Conservation (phyloP, 1,140 invertebrate species). For the Sycobia sp. region DNA sequence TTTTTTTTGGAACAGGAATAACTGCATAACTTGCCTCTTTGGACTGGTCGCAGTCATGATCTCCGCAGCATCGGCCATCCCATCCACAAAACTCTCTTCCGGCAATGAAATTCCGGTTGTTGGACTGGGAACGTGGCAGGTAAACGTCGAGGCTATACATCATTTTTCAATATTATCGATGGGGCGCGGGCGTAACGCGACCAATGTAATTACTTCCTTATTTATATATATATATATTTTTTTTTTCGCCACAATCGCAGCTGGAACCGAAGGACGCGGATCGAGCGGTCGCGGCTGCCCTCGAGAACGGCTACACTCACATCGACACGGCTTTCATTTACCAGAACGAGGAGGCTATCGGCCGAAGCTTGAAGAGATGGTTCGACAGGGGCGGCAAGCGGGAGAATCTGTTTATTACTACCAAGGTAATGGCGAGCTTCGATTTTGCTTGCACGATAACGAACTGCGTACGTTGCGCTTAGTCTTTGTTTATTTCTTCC, state of each 20-base stretch:
- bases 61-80: too few relatives aligned
- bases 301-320: conserved; percentile 73
- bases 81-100: conserved; percentile 52
- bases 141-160: too few relatives aligned
- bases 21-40: too few relatives aligned
- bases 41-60: too few relatives aligned
- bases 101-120: conserved; percentile 72
- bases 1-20: too few relatives aligned
- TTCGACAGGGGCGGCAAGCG: conserved; percentile 72
- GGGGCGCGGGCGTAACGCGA: too few relatives aligned
- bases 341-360: conserved; percentile 81
- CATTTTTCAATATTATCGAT: too few relatives aligned
- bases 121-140: conserved; percentile 82
- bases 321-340: conserved; percentile 85
- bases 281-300: conserved; percentile 68
- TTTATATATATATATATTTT: not conserved
- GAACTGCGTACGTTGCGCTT: too few relatives aligned
- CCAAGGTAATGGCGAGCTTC: too few relatives aligned
- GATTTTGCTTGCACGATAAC: too few relatives aligned
- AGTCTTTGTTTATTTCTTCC: too few relatives aligned
- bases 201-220: too few relatives aligned
- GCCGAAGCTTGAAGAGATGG: conserved; percentile 77
- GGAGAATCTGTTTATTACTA: conserved; percentile 81
- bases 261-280: conserved; percentile 72
- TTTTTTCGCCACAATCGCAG: not conserved